Conservation (phyloP, 1,140 invertebrate genomes). For the Acromyrmex heyeri region DNA sequence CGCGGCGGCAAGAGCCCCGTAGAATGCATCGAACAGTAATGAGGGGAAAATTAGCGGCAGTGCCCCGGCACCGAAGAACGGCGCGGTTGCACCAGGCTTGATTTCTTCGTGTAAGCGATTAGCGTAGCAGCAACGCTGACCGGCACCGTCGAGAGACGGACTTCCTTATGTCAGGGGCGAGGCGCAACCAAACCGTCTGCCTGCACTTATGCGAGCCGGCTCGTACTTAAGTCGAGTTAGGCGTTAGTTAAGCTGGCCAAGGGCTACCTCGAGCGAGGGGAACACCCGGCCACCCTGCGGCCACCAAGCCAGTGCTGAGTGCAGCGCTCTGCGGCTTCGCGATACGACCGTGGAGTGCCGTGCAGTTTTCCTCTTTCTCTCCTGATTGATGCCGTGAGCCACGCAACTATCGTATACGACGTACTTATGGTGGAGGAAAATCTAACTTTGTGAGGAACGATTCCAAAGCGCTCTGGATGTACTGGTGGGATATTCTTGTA, state of each 20-base stretch:
- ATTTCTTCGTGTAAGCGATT: conserved; percentile 79
- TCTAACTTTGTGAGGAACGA: neutral
- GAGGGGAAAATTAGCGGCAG: conserved; percentile 65
- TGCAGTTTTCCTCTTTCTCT: conserved; percentile 68
- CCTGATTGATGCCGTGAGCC: conserved; percentile 77
- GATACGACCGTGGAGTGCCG: conserved; percentile 56
- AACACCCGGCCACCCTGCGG: conserved; percentile 30
- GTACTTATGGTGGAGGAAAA: conserved; percentile 53
- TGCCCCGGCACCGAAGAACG: conserved; percentile 31
- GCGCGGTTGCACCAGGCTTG: conserved; percentile 41
- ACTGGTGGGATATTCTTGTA: conserved; percentile 53
- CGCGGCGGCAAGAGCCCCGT: conserved; percentile 22
- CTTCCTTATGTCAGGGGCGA: conserved; percentile 55
- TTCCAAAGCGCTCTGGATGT: conserved; percentile 1
- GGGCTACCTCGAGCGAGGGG: conserved; percentile 33
- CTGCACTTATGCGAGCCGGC: conserved; percentile 48
- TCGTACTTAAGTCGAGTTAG: conserved; percentile 70
- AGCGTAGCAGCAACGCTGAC: conserved; percentile 58
- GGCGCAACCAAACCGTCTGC: conserved; percentile 50
- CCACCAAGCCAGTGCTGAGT: conserved; percentile 1
- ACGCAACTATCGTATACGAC: conserved; percentile 66
- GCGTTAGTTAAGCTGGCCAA: conserved; percentile 63
- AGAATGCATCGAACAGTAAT: conserved; percentile 65
- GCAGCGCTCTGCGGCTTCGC: neutral
- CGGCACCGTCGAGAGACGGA: conserved; percentile 6